A percentile compares a stretch with the other conserved stretches of the same genome.
These are phyloP conservation scores for Sebastes jordani DNA, from an alignment of 2,797 vertebrate species.

Conservation along the genomic window DNA sequence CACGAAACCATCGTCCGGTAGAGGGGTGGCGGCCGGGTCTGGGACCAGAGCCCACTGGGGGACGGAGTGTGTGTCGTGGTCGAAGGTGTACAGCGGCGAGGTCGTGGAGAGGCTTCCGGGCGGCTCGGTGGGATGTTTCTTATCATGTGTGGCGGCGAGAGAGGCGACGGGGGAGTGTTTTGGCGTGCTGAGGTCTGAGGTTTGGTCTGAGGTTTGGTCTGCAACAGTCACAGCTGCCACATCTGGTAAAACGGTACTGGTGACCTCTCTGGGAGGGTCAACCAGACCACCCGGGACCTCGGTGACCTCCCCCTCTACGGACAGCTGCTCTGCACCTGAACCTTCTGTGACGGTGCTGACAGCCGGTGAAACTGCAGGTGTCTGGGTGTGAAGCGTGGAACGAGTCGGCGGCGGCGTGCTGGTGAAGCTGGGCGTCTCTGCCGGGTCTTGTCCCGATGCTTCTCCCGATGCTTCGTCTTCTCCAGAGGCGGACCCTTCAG, in stretches of 20 bases:
- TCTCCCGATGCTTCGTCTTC: constrained; percentile 19
- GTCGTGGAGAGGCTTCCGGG: background rate
- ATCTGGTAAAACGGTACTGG: constrained; percentile 27
- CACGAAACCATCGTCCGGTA: constrained; percentile 5
- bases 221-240: constrained; percentile 7
- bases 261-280: background rate
- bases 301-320: constrained; percentile 18
- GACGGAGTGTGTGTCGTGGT: constrained; percentile 21
- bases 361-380: background rate
- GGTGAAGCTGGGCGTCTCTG: constrained; percentile 13
- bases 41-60: constrained; percentile 51
- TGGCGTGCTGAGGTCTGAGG: background rate
- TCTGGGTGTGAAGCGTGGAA: background rate
- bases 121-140: background rate
- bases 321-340: constrained; percentile 41
- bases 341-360: constrained; percentile 6
- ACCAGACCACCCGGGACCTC: constrained; percentile 1
- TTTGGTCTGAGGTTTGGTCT: background rate
- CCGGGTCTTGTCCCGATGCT: constrained; percentile 54
- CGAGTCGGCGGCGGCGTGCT: background rate
- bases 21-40: constrained; percentile 25
- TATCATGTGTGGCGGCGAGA: background rate
- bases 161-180: background rate
- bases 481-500: constrained; percentile 61
- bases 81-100: constrained; percentile 23